These are phyloP conservation scores for Sympetrum striolatum DNA, from an alignment of 2,888 invertebrate species.

Conservation along the genomic window DNA sequence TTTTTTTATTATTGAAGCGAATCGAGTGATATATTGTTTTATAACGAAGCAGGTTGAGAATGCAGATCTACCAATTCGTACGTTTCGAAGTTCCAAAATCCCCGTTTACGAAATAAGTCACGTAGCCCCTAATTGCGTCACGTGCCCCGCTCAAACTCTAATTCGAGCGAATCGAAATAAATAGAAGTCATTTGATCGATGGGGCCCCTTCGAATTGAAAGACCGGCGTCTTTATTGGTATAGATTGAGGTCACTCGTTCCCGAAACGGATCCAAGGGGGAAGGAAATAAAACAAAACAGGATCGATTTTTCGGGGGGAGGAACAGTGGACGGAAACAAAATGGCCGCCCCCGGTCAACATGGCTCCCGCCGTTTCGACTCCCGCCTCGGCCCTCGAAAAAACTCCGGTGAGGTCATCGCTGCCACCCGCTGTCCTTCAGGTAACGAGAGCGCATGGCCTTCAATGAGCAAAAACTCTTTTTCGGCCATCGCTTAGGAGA, in stretches of 20 bases:
- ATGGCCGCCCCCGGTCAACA: neutral
- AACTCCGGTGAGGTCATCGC: neutral
- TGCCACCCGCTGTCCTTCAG: neutral
- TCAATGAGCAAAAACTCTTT: neutral
- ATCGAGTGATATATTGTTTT: too few relatives aligned
- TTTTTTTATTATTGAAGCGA: too few relatives aligned
- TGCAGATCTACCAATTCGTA: too few relatives aligned
- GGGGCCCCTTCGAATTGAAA: neutral
- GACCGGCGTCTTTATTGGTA: neutral
- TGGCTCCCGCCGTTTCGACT: neutral
- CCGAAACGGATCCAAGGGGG: neutral
- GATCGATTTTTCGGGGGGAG: neutral
- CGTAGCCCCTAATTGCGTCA: too few relatives aligned
- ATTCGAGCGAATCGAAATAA: neutral
- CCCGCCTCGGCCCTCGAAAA: neutral
- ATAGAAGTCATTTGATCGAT: neutral
- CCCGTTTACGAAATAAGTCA: too few relatives aligned
- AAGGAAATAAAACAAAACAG: too few relatives aligned
- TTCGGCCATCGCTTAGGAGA: neutral
- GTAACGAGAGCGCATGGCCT: constrained; percentile 17
- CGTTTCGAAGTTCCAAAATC: too few relatives aligned
- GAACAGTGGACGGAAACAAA: neutral
- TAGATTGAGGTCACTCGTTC: neutral
- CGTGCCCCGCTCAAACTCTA: neutral
- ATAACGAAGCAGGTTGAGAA: too few relatives aligned